Base-by-base conservation (phyloP, 2,888 invertebrate species). In the Phyllotreta striolata region DNA sequence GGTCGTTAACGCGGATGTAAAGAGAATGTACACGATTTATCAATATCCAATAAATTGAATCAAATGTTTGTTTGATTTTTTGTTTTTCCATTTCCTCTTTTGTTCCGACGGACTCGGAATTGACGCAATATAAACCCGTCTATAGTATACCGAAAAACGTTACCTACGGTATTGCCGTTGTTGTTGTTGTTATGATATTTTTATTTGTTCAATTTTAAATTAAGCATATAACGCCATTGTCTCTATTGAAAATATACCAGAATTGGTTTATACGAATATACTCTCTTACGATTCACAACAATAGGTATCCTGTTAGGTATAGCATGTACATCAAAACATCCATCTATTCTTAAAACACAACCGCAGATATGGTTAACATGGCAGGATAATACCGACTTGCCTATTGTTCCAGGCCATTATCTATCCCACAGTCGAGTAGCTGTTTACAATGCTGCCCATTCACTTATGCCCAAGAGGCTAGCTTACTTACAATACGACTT, bases 371-470 rank as follows among this genome's bases (percentile, higher is more conserved):
- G 43, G 55, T 43, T 34, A 55, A 39, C 55, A n/a, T 55, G 10
- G 51, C 47, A 61, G 59, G 55, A 59, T 64, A 55, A 60, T 51
- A 39, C 39, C 47, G 60, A 46, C 46, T 41, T 46, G 35, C 55
- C 46, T 40, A 64, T 60, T 60, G 60, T 64, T 64, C 61, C 10
- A 51, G 44, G 54, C 63, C 54, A 76, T 76, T 76, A 75, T 76
- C 76, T 71, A 71, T 73, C 73, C 74, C 74, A 76, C 74, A 67
- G 75, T 49, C 74, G 74, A 76, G 70, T 75, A 74, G 70, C 71
- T 72, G 70, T 67, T 73, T 68, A 76, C 74, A 76, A 76, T 75
- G 72, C 70, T 71, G 66, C 52, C 58, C 63, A 57, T 58, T 66
- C 49, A n/a, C 37, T 49, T 67, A 66, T 64, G 71, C 71, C 68